These are phyloP conservation scores for Macquaria australasica DNA, from an alignment of 2,113 vertebrate genomes.

Conservation along the genomic window DNA sequence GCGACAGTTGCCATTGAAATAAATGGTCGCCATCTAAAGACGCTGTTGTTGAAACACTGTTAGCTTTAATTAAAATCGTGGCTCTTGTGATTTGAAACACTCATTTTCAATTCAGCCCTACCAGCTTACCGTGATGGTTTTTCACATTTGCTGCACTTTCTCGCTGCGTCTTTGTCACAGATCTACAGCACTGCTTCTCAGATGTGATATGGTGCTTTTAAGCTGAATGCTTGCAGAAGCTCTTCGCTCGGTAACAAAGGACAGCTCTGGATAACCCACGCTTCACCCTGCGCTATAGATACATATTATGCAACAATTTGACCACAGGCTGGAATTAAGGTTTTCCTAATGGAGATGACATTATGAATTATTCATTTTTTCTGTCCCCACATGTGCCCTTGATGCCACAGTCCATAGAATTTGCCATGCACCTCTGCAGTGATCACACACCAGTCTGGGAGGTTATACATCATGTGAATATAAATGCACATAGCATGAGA, in stretches of 20 bases:
- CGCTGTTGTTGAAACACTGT: too few relatives aligned
- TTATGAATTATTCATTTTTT: neutral
- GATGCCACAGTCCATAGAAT: neutral
- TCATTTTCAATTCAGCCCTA: too few relatives aligned
- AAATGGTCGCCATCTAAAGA: too few relatives aligned
- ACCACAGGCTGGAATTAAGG: neutral
- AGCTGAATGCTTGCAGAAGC: neutral
- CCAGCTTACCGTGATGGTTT: too few relatives aligned
- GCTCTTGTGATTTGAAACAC: too few relatives aligned
- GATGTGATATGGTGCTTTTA: neutral
- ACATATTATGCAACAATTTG: neutral
- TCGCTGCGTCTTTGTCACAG: too few relatives aligned
- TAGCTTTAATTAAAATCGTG: too few relatives aligned
- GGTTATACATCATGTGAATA: constrained; percentile 5
- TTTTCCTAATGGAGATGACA: constrained; percentile 34
- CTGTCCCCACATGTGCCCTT: neutral
- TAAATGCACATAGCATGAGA: constrained; percentile 69
- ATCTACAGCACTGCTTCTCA: neutral
- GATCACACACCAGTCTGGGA: neutral
- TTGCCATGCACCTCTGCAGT: neutral
- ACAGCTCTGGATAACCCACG: neutral
- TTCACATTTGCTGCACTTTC: too few relatives aligned
- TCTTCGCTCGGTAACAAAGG: neutral
- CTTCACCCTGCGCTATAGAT: neutral
- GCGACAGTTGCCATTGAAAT: too few relatives aligned